phyloP scores from a whole-genome alignment of 2,888 invertebrate species.

The Crocallis elinguaria region DNA sequence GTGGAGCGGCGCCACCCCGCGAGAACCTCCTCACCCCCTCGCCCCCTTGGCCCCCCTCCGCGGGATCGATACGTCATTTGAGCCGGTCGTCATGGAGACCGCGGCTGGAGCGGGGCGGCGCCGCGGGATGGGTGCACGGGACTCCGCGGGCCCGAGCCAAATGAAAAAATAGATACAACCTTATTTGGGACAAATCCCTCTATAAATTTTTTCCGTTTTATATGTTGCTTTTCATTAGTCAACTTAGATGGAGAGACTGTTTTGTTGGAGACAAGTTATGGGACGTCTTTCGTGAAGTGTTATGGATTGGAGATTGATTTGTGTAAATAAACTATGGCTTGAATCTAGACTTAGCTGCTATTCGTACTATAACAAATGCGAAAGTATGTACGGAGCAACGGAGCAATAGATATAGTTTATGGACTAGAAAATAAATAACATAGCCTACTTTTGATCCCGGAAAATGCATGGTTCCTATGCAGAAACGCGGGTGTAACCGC shows the following conservation, averaged over 20 bases:
- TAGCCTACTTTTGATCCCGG: no score
- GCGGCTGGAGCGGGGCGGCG: conserved; percentile 83
- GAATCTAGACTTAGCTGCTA: not conserved
- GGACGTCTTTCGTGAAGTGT: conserved; percentile 13
- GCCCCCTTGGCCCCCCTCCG: conserved; percentile 57
- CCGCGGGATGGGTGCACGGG: conserved; percentile 78
- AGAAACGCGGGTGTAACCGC: no score
- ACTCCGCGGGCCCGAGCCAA: conserved; percentile 64
- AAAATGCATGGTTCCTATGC: no score
- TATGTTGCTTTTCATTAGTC: conserved; percentile 46
- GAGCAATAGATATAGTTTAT: no score
- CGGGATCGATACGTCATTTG: conserved; percentile 85
- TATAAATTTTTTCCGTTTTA: conserved; percentile 64
- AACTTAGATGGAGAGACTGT: conserved; percentile 31
- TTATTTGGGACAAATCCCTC: conserved; percentile 73
- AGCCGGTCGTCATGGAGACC: conserved; percentile 85
- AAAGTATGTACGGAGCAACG: no score
- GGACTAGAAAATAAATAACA: no score
- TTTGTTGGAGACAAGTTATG: conserved; percentile 28
- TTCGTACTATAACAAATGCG: not conserved
- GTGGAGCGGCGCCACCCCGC: conserved; percentile 81
- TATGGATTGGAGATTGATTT: conserved; percentile 10
- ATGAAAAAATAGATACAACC: conserved; percentile 76
- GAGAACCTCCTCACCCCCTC: conserved; percentile 50
- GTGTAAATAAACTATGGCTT: not conserved